phyloP scores from a whole-genome alignment of 2,888 invertebrate species.

The Lasioglossum leucozonium region DNA sequence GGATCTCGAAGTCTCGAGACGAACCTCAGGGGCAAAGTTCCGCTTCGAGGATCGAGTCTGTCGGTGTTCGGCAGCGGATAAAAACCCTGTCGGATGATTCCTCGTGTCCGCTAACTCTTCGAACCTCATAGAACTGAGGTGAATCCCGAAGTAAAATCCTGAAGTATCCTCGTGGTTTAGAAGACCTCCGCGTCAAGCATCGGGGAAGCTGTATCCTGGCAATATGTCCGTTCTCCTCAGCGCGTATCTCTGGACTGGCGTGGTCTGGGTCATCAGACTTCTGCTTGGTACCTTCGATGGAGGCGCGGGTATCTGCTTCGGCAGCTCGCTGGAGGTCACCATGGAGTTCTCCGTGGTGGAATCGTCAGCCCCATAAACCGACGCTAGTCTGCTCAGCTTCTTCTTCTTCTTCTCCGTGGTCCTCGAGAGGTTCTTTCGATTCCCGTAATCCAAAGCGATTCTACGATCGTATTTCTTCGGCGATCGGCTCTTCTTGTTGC shows the following conservation, averaged over 20 bases:
- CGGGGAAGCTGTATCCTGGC: slow-evolving; percentile 73
- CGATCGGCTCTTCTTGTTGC: slow-evolving; percentile 51
- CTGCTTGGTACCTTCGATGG: slow-evolving; percentile 77
- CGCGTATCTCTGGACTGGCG: slow-evolving; percentile 79
- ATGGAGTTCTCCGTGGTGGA: slow-evolving; percentile 79
- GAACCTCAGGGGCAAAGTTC: neutral
- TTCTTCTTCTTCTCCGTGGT: slow-evolving; percentile 44
- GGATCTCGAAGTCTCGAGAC: neutral
- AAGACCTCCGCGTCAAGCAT: slow-evolving; percentile 56
- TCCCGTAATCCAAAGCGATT: slow-evolving; percentile 18
- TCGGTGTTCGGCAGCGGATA: neutral
- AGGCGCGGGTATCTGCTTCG: slow-evolving; percentile 84
- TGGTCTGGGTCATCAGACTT: slow-evolving; percentile 76
- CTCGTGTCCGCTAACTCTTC: neutral
- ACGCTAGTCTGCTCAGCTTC: slow-evolving; percentile 30
- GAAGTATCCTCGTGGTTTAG: neutral
- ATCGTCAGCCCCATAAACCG: slow-evolving; percentile 58
- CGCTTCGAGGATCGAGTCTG: neutral
- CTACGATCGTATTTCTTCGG: slow-evolving; percentile 76
- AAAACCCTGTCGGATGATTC: neutral
- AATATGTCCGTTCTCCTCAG: slow-evolving; percentile 75
- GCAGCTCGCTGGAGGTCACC: slow-evolving; percentile 84
- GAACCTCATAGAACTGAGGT: neutral
- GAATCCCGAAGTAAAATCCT: neutral
- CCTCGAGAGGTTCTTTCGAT: slow-evolving; percentile 17